Evolutionary conservation across 30 jellyfish, hydroid and myxozoan species (phyloP).

Genomic region (Chironex yamaguchii): DNA sequence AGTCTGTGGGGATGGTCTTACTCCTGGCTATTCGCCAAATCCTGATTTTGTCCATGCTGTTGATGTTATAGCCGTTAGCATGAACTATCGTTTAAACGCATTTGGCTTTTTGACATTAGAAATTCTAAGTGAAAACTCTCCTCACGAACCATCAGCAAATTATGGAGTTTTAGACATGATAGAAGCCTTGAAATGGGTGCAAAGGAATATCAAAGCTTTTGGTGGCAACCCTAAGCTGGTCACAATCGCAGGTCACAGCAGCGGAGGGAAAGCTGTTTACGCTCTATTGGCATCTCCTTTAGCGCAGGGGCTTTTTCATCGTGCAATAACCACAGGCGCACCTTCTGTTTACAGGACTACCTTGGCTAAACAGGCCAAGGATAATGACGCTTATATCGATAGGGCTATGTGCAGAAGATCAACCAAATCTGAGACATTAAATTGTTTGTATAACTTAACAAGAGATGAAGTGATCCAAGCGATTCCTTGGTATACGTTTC

Average conservation of each 20-base stretch:
- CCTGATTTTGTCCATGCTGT: conserved; percentile 61
- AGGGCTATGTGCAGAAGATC: conserved; percentile 44
- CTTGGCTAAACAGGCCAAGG: conserved; percentile 55
- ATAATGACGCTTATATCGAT: conserved; percentile 62
- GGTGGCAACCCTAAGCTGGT: conserved; percentile 86
- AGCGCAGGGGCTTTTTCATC: conserved; percentile 74
- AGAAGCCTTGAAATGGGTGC: conserved; percentile 77
- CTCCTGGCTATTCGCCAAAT: conserved; percentile 33
- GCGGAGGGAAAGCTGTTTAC: conserved; percentile 81
- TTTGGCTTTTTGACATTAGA: conserved; percentile 80
- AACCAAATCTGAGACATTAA: background rate
- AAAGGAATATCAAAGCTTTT: conserved; percentile 55
- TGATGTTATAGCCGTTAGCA: conserved; percentile 78
- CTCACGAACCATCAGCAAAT: conserved; percentile 67
- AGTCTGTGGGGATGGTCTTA: conserved; percentile 19
- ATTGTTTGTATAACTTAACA: conserved; percentile 57
- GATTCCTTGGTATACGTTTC: conserved; percentile 56
- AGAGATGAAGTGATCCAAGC: conserved; percentile 48
- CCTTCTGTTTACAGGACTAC: conserved; percentile 58
- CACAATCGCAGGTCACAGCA: conserved; percentile 81
- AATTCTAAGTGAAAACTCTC: conserved; percentile 39
- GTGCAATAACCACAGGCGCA: conserved; percentile 81
- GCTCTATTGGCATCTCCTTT: conserved; percentile 80
- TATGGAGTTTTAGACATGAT: conserved; percentile 89
- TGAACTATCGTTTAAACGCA: conserved; percentile 82